These are phyloP conservation scores for Oeneis ivallda DNA, from an alignment of 2,888 invertebrate genomes.

Conservation along the genomic window DNA sequence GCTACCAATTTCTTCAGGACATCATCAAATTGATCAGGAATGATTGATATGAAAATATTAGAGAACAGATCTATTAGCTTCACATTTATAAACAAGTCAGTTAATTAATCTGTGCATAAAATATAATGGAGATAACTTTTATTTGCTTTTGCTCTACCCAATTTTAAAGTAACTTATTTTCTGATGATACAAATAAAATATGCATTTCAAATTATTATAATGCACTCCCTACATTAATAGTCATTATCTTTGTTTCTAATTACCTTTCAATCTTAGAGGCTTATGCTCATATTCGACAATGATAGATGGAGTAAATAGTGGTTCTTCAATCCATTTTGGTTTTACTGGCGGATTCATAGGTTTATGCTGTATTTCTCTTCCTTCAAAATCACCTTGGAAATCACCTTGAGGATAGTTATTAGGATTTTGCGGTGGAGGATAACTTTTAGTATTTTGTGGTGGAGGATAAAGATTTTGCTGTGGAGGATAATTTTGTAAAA, in stretches of 20 bases:
- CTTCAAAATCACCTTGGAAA: slow-evolving; percentile 40
- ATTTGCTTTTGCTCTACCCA: neutral
- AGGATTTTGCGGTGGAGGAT: slow-evolving; percentile 42
- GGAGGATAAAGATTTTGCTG: slow-evolving; percentile 42
- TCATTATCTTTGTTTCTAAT: slow-evolving; percentile 42
- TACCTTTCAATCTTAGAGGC: slow-evolving; percentile 80
- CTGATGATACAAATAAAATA: neutral
- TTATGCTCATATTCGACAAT: slow-evolving; percentile 88
- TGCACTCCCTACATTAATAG: neutral
- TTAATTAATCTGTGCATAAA: neutral
- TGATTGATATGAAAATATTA: neutral
- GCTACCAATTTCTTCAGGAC: too few relatives aligned
- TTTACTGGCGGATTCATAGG: slow-evolving; percentile 42
- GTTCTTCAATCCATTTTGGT: slow-evolving; percentile 69
- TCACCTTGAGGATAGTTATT: slow-evolving; percentile 42
- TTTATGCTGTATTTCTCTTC: slow-evolving; percentile 34
- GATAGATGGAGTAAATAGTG: slow-evolving; percentile 78
- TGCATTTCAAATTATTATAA: neutral
- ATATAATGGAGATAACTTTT: slow-evolving; percentile 3
- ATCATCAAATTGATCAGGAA: neutral
- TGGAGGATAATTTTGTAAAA: slow-evolving; percentile 45
- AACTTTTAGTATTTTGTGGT: slow-evolving; percentile 34
- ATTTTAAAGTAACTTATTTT: neutral
- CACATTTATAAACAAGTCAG: neutral
- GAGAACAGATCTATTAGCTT: neutral